Base-by-base conservation (phyloP, 2,797 vertebrate genomes). In the Setipinna tenuifilis region DNA sequence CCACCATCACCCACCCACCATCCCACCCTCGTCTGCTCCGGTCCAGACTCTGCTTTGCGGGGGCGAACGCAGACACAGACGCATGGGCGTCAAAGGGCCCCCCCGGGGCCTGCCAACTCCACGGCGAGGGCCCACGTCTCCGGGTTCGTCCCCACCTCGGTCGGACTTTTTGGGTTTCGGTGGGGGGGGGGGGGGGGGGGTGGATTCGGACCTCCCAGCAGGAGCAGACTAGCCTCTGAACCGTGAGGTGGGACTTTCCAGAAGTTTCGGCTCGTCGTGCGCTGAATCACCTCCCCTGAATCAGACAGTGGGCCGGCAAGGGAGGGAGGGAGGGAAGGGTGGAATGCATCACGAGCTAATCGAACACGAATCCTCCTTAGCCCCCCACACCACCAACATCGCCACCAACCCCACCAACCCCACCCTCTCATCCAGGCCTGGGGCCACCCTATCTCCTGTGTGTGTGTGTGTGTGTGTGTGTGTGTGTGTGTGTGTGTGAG, bases 241-340 rank as follows among this genome's bases (percentile, higher is more conserved):
- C 62, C 14, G 9, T 35, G 65, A 71, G 65, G 65, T 71, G 65
- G 65, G 65, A 71, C 65, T 71, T 71, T 71, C 65, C 65, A 71
- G 28, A 31, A 14, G 11, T 71, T 31, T 41, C 35, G 25, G 65
- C 65, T 71, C 28, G 25, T 25, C 3, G 65, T 35, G 25, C 12
- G 16, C 65, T 71, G 65, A 71, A 71, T 71, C 65, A 71, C 25
- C 65, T 16, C 35, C 35, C 25, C 65, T 71, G 65, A 71, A 71
- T 71, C 65, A 71, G 65, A 31, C 65, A 41, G 65, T 71, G 65
- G 16, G 17, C 25, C 35, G 35, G 35, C 2, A 5, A 41, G 35
- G 35, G 35, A 41, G 35, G 35, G 35, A 41, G 35, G 35, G 35
- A 71, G 65, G 65, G 65, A 71, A 25, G 12, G 65, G 65, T 31